Conservation (phyloP, 2,113 vertebrate genomes). For the Laticauda laticaudata region DNA sequence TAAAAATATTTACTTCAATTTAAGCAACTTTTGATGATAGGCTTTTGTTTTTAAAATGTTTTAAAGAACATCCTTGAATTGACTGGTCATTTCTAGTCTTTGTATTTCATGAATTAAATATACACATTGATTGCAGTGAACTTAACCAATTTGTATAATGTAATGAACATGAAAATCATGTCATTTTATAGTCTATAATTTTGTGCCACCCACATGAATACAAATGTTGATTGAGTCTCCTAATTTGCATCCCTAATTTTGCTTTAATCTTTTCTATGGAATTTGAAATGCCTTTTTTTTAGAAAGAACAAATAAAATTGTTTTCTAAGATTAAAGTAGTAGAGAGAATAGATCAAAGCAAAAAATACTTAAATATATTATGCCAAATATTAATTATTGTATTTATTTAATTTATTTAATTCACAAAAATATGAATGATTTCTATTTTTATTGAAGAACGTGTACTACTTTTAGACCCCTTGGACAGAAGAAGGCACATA, state of each 20-base stretch:
- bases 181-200: not conserved
- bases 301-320: not conserved
- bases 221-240: not conserved
- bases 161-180: not conserved
- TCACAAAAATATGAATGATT: not conserved
- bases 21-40: not conserved
- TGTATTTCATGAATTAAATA: not conserved
- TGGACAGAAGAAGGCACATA: not conserved
- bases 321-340: not conserved
- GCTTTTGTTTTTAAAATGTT: not conserved
- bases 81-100: not conserved
- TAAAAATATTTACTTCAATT: not conserved
- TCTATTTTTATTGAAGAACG: not conserved
- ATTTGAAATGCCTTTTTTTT: not conserved
- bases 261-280: not conserved
- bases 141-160: not conserved
- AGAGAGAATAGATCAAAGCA: not conserved
- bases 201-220: not conserved
- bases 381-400: not conserved
- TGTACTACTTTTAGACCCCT: not conserved
- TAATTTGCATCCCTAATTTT: not conserved
- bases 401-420: not conserved
- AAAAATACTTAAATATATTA: not conserved
- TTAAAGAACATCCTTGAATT: not conserved
- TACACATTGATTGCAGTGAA: not conserved